Conservation (phyloP, 2,888 invertebrate genomes). For the Hanleya hanleyi region DNA sequence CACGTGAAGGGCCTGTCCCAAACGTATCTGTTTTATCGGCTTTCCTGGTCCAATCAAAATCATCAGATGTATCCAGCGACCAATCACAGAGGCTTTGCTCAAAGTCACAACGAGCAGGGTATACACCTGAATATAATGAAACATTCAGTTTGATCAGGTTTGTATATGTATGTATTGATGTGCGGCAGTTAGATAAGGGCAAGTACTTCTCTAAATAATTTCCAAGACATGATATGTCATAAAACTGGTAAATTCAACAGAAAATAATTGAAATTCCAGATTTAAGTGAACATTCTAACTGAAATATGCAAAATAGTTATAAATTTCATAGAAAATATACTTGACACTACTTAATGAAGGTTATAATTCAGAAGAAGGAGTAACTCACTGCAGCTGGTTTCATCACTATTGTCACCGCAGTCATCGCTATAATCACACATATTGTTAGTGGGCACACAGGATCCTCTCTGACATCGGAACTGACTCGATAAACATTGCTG, state of each 20-base stretch:
- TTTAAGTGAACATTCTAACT: no score
- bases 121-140: background rate
- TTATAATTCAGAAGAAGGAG: no score
- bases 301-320: no score
- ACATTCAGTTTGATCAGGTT: no score
- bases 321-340: no score
- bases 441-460: slow-evolving; percentile 48
- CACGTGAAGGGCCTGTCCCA: slow-evolving; percentile 58
- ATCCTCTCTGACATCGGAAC: slow-evolving; percentile 53
- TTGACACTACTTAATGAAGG: no score
- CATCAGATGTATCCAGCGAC: slow-evolving; percentile 52
- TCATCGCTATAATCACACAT: slow-evolving; percentile 64
- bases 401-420: slow-evolving; percentile 63
- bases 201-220: no score
- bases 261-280: no score
- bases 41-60: slow-evolving; percentile 57
- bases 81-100: slow-evolving; percentile 59
- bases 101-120: slow-evolving; percentile 53
- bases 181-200: no score
- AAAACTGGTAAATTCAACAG: no score
- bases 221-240: no score
- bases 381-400: slow-evolving; percentile 56
- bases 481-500: slow-evolving; percentile 34
- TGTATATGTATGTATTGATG: no score
- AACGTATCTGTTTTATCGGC: slow-evolving; percentile 38